phyloP scores from a whole-genome alignment of 1,140 invertebrate genomes.

The Geopemphigus sp. region DNA sequence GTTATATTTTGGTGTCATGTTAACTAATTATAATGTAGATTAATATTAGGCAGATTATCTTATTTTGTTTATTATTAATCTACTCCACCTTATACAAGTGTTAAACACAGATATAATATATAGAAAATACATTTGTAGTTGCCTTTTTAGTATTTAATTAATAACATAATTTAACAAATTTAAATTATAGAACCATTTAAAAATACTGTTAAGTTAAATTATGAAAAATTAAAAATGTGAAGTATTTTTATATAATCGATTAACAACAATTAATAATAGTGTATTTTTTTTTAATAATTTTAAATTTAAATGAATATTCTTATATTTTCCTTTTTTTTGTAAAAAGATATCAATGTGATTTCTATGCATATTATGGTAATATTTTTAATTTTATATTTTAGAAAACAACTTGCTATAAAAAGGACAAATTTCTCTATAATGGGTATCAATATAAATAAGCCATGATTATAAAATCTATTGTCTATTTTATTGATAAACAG shows the following conservation, averaged over 20 bases:
- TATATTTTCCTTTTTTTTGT: too few relatives aligned
- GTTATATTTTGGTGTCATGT: constrained; percentile 27
- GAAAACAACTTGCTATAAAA: too few relatives aligned
- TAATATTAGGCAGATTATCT: constrained; percentile 14
- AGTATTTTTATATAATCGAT: too few relatives aligned
- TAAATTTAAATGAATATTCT: too few relatives aligned
- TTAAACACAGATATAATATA: background rate
- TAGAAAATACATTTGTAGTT: background rate
- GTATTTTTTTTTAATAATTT: background rate
- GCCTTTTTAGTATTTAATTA: background rate
- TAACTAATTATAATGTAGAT: constrained; percentile 38
- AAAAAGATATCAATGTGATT: too few relatives aligned
- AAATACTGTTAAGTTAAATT: constrained; percentile 1
- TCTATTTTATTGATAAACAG: too few relatives aligned
- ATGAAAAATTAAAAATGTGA: background rate
- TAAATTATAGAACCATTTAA: constrained; percentile 12
- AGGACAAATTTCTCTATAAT: too few relatives aligned
- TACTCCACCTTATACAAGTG: background rate
- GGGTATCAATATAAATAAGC: too few relatives aligned
- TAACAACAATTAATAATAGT: background rate
- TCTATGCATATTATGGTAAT: too few relatives aligned
- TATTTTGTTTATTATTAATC: background rate
- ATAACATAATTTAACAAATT: background rate
- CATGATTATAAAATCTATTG: too few relatives aligned
- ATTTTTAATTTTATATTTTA: too few relatives aligned